Evolutionary conservation across 1,140 invertebrate genomes (phyloP), one percentile per base, ranked within the genome.

Genomic region (Drosophila sulfurigaster): DNA sequence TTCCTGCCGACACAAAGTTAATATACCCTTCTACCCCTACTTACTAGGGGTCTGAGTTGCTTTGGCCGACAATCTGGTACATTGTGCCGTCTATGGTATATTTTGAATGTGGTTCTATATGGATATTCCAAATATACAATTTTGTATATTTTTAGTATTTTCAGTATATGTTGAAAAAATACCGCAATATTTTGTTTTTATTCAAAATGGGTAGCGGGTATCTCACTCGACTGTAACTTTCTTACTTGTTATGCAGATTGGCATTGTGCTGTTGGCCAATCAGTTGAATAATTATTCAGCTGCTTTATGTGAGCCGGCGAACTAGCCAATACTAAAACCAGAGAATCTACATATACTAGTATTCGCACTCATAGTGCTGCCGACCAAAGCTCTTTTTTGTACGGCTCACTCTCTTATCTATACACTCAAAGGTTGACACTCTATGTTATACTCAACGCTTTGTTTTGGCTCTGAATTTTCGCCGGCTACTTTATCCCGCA

Each of bases 281-380:
- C 32, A 63, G 67, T 57, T 65, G 43, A 74, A 78, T 80, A 75
- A 78, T 87, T 88, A 88, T 88, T 64, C 77, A 82, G 57, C 64
- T 57, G 52, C 56, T 62, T 30, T 28, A 49, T 65, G 69, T 75
- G 62, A 69, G 41, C 66, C 54, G 10, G 48, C 10, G 69, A 74
- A 62, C 64, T 59, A 32, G 63, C 49, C 58, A 38, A n/a, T 20
- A 38, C 57, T 15, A 20, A 41, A 66, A 30, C 4, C 8, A 30
- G 32, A 32, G 46, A 41, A 48, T 30, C 56, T 30, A n/a, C n/a
- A n/a, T n/a, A 30, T 56, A 66, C 58, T 59, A 35, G 5, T 52
- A 60, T 32, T 30, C 20, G 3, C 1, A 20, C 49, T 51, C 2
- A 13, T 10, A 10, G 4, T 16, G 13, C 11, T 56, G 13, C 16